These are phyloP conservation scores for Anhinga rufa DNA, from an alignment of 2,113 vertebrate genomes.

Conservation along the genomic window DNA sequence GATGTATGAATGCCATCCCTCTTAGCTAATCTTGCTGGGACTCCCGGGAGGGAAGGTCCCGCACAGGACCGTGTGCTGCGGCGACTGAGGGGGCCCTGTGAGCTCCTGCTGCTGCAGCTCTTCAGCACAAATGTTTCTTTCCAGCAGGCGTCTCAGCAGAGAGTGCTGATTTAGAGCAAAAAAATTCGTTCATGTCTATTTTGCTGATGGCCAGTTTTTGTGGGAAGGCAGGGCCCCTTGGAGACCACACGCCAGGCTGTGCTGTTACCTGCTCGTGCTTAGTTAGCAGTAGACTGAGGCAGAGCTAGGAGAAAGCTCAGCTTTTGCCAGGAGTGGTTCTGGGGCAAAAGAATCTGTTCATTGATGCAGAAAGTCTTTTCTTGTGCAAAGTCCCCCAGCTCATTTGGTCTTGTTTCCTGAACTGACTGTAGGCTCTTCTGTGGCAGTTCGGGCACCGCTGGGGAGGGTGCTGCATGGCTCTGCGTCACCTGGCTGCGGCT, in stretches of 20 bases:
- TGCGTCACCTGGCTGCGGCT: background rate
- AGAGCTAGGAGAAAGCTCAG: background rate
- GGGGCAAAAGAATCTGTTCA: constrained; percentile 8
- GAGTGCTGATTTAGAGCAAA: background rate
- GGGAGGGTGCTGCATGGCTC: background rate
- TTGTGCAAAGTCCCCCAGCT: background rate
- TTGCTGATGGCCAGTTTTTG: background rate
- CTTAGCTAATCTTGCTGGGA: background rate
- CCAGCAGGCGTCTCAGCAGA: background rate
- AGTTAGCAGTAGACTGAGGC: background rate
- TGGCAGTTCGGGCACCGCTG: accelerated
- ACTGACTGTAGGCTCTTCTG: background rate
- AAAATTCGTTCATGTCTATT: background rate
- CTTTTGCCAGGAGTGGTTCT: constrained; percentile 22
- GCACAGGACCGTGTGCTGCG: accelerated
- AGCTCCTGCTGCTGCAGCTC: background rate
- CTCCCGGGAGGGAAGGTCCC: background rate
- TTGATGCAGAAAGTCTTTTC: constrained; percentile 23
- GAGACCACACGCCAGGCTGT: background rate
- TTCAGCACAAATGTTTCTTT: background rate
- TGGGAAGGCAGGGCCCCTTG: background rate
- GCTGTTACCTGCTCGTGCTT: background rate
- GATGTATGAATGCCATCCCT: background rate
- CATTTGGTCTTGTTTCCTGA: background rate
- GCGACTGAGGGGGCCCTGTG: accelerated